These are phyloP conservation scores for Luscinia luscinia DNA, from an alignment of 2,797 vertebrate species.

Conservation along the genomic window DNA sequence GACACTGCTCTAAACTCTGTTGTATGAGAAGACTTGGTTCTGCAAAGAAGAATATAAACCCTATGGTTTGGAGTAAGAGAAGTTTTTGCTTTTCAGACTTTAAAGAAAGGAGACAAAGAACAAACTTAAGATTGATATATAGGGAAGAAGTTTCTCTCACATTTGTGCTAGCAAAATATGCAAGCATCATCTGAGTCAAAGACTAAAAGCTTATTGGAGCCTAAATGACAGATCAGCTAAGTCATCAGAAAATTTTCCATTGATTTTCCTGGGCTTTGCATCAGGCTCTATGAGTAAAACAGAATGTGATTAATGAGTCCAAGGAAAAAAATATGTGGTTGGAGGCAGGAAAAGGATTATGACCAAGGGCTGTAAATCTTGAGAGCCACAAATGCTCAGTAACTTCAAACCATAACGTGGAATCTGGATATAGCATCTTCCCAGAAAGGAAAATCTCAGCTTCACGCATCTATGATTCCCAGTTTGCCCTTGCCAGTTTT, in stretches of 20 bases:
- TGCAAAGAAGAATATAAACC: background rate
- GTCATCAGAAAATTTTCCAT: slow-evolving; percentile 1
- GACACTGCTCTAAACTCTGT: background rate
- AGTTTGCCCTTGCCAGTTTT: slow-evolving; percentile 40
- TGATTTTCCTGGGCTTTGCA: slow-evolving; percentile 16
- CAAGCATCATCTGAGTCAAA: background rate
- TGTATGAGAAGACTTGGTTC: background rate
- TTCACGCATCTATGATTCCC: background rate
- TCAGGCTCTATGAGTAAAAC: background rate
- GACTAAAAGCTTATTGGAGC: background rate
- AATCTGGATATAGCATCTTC: slow-evolving; percentile 64
- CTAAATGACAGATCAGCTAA: background rate
- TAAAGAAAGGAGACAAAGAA: background rate
- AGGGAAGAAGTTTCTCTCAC: background rate
- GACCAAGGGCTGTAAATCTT: slow-evolving; percentile 53
- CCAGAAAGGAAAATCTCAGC: background rate
- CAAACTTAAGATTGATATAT: background rate
- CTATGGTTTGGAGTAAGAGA: background rate
- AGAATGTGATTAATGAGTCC: background rate
- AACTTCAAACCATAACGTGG: slow-evolving; percentile 60
- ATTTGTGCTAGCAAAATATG: background rate
- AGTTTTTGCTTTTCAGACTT: background rate
- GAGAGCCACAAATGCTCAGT: slow-evolving; percentile 39
- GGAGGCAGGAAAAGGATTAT: slow-evolving; percentile 36
- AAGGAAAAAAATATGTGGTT: background rate